Percentiles rank a stretch among this genome's conserved stretches.
These are phyloP conservation scores for Chrosomus eos DNA, from an alignment of 2,797 vertebrate species.

Conservation along the genomic window DNA sequence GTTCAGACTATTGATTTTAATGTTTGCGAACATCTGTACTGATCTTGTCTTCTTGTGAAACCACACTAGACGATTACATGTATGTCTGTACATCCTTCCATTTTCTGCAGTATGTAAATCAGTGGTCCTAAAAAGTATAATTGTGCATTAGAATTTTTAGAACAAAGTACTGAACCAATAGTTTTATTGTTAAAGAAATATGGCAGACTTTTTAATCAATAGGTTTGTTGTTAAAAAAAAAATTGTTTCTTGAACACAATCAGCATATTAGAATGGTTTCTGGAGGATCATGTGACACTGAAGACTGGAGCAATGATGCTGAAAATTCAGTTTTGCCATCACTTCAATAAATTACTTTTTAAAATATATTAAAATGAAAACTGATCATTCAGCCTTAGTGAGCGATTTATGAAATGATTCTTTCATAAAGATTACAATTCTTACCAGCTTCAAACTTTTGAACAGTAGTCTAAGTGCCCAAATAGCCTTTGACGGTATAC, in stretches of 20 bases:
- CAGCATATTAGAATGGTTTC: not conserved
- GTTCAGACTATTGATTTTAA: constrained; percentile 25
- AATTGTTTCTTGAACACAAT: not conserved
- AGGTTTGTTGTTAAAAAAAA: not conserved
- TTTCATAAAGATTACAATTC: not conserved
- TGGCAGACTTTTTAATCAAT: not conserved
- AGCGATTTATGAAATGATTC: too few species aligned
- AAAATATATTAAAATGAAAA: not conserved
- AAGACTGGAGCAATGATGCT: not conserved
- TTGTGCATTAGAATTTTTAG: not conserved
- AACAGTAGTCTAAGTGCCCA: not conserved
- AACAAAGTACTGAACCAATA: not conserved
- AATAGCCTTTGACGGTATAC: not conserved
- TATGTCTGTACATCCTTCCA: not conserved
- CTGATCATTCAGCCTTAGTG: not conserved
- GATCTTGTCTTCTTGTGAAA: not conserved
- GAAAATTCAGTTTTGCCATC: too few species aligned
- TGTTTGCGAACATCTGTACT: not conserved
- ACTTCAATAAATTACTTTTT: not conserved
- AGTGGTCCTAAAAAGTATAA: not conserved
- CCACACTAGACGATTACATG: not conserved
- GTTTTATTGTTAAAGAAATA: not conserved
- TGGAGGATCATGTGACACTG: not conserved
- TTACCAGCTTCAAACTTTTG: not conserved
- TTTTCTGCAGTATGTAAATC: not conserved